phyloP scores from a whole-genome alignment of 2,113 vertebrate species.

The Eulemur rufifrons region DNA sequence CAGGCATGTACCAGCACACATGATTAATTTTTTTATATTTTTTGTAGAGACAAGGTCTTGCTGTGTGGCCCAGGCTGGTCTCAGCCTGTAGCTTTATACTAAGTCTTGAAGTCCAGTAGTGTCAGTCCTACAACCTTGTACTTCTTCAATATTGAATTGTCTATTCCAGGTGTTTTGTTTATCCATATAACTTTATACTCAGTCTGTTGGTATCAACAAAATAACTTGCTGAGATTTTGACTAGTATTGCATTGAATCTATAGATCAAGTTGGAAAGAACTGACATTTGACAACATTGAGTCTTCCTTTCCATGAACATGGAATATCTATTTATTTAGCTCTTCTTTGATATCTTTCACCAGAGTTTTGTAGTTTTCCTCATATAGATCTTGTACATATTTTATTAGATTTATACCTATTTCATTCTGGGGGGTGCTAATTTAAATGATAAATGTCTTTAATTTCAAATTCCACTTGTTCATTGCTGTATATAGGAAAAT shows the following conservation, averaged over 20 bases:
- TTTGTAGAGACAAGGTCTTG: too few relatives aligned
- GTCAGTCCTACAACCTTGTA: background rate
- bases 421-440: background rate
- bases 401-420: background rate
- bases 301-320: background rate
- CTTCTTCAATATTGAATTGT: background rate
- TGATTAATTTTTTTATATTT: too few relatives aligned
- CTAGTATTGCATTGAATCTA: background rate
- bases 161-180: background rate
- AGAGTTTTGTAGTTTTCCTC: background rate
- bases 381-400: background rate
- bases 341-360: background rate
- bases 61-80: too few relatives aligned
- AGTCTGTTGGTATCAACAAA: background rate
- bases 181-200: background rate
- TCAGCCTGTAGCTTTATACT: too few relatives aligned
- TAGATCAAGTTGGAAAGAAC: background rate
- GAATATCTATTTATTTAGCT: background rate
- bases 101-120: too few relatives aligned
- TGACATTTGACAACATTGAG: background rate
- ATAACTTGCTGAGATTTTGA: background rate
- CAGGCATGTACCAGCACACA: too few relatives aligned
- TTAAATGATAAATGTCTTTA: background rate
- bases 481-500: background rate
- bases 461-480: background rate